Conservation (phyloP, 2,113 vertebrate species). For the Rhabdornis inornatus region DNA sequence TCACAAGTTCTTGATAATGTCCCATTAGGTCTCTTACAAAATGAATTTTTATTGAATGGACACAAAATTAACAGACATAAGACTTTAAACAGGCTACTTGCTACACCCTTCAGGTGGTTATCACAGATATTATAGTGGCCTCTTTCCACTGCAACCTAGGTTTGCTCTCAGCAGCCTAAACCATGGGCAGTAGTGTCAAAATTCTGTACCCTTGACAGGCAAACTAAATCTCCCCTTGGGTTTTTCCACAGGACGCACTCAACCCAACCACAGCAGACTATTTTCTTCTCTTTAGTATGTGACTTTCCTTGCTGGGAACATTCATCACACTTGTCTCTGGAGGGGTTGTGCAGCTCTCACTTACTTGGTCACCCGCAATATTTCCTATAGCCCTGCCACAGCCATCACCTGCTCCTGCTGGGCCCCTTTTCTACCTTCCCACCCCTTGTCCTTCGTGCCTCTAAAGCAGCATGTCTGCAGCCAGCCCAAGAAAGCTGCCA, state of each 20-base stretch:
- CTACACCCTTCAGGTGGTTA: not conserved
- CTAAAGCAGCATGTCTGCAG: not conserved
- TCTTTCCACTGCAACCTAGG: not conserved
- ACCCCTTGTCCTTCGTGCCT: not conserved
- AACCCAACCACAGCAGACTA: not conserved
- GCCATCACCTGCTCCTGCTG: not conserved
- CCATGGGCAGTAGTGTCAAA: not conserved
- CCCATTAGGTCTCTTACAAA: not conserved
- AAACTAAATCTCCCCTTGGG: not conserved
- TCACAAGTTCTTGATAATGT: fast-evolving
- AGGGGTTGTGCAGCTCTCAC: not conserved
- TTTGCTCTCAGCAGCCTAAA: not conserved
- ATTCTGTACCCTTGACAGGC: not conserved
- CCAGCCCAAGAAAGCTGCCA: not conserved
- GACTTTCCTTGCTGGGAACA: not conserved
- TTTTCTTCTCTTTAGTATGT: not conserved
- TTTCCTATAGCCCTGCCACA: not conserved
- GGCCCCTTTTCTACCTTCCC: not conserved
- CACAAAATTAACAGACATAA: not conserved
- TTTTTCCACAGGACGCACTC: not conserved
- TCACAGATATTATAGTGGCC: not conserved
- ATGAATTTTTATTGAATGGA: not conserved
- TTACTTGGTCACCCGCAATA: not conserved
- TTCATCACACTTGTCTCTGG: not conserved
- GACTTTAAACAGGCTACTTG: not conserved